These are phyloP conservation scores for Notarius quadriscutis DNA, from an alignment of 2,113 vertebrate genomes.

Conservation along the genomic window DNA sequence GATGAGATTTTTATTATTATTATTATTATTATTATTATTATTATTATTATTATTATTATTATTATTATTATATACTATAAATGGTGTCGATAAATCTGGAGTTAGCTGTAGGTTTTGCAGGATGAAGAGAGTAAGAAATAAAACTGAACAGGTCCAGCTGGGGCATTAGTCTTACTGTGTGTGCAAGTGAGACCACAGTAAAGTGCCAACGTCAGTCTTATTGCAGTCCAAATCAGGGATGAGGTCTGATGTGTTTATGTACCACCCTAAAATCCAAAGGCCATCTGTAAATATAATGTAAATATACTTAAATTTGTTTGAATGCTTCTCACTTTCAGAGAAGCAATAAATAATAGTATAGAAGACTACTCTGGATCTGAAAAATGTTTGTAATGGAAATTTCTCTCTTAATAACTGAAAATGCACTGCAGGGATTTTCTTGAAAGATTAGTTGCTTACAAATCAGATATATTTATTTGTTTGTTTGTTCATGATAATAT, in stretches of 20 bases:
- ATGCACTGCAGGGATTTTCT: neutral
- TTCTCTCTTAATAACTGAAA: neutral
- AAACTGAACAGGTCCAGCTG: neutral
- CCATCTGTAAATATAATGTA: neutral
- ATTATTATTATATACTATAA: neutral
- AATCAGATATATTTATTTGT: neutral
- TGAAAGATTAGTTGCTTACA: neutral
- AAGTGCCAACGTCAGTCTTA: neutral
- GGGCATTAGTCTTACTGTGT: neutral
- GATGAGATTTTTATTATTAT: no score
- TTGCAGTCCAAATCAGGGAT: neutral
- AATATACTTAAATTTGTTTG: neutral
- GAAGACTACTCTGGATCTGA: neutral
- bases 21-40: no score
- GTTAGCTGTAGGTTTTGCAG: neutral
- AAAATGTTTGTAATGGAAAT: constrained; percentile 4
- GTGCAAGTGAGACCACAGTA: neutral
- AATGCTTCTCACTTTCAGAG: neutral
- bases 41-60: no score
- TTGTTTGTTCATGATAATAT: neutral
- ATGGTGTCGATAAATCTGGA: neutral
- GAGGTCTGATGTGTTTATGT: constrained; percentile 14
- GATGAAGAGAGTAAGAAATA: neutral
- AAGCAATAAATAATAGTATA: neutral
- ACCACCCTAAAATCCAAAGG: neutral